phyloP scores from a whole-genome alignment of 2,797 vertebrate genomes.

The Helarctos malayanus region DNA sequence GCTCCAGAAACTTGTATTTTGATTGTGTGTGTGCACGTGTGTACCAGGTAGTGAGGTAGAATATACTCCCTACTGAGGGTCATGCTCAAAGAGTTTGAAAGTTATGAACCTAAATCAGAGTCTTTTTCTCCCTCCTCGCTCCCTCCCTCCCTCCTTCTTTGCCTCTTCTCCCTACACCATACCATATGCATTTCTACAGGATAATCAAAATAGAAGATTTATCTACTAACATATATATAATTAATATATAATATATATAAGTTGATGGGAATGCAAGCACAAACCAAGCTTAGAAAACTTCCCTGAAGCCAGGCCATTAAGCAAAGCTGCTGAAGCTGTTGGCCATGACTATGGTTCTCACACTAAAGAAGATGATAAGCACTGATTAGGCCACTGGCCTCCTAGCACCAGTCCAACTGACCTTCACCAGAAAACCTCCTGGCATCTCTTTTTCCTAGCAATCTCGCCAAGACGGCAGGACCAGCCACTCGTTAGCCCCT shows the following conservation, averaged over 20 bases:
- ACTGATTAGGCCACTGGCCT: too few relatives aligned
- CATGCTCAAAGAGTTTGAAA: neutral
- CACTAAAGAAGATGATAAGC: neutral
- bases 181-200: neutral
- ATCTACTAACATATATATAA: neutral
- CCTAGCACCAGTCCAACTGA: neutral
- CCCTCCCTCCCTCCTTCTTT: too few relatives aligned
- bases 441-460: neutral
- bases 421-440: neutral
- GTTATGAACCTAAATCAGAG: neutral
- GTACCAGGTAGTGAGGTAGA: neutral
- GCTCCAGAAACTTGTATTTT: neutral
- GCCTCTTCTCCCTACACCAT: neutral
- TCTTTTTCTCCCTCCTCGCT: neutral
- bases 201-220: conserved; percentile 33
- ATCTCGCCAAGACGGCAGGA: neutral
- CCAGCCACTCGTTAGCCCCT: too few relatives aligned
- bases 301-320: neutral
- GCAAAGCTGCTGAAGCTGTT: neutral
- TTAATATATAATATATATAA: neutral
- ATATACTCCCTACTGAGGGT: neutral
- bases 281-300: neutral
- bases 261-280: neutral
- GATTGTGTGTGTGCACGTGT: neutral
- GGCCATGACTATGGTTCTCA: neutral